These are phyloP conservation scores for Oligia latruncula DNA, from an alignment of 2,888 invertebrate genomes.

Conservation along the genomic window DNA sequence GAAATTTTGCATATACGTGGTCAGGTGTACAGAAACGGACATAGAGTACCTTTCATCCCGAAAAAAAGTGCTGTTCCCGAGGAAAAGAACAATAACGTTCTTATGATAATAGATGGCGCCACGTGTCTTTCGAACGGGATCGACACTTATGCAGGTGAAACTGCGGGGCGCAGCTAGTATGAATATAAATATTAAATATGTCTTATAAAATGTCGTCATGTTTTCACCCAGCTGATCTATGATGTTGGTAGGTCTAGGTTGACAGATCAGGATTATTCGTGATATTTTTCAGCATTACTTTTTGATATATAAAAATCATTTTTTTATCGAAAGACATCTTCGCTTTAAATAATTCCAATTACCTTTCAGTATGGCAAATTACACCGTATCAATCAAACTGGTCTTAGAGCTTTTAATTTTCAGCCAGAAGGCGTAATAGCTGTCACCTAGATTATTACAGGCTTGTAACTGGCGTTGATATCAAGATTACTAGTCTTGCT, in stretches of 20 bases:
- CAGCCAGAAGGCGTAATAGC: background rate
- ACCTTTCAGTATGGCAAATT: slow-evolving; percentile 33
- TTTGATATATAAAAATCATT: background rate
- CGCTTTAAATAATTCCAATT: slow-evolving; percentile 47
- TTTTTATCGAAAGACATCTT: slow-evolving; percentile 11
- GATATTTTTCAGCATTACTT: background rate
- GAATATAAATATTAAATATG: no score
- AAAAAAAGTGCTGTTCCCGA: no score
- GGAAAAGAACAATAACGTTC: no score
- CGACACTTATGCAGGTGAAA: no score
- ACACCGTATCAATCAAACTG: slow-evolving; percentile 24
- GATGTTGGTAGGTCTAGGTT: background rate
- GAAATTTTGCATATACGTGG: no score
- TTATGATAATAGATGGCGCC: no score
- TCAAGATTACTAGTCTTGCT: slow-evolving; percentile 23
- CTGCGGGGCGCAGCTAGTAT: no score
- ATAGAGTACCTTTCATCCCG: no score
- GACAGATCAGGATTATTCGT: no score
- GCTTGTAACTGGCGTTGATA: slow-evolving; percentile 30
- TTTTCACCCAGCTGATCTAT: background rate
- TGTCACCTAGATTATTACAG: slow-evolving; percentile 43
- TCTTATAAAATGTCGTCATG: background rate
- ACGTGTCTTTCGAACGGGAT: no score
- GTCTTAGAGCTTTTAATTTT: slow-evolving; percentile 38
- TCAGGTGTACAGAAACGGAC: no score